Evolutionary conservation across 2,797 vertebrate genomes (phyloP).

Genomic region (Lagodon rhomboides): DNA sequence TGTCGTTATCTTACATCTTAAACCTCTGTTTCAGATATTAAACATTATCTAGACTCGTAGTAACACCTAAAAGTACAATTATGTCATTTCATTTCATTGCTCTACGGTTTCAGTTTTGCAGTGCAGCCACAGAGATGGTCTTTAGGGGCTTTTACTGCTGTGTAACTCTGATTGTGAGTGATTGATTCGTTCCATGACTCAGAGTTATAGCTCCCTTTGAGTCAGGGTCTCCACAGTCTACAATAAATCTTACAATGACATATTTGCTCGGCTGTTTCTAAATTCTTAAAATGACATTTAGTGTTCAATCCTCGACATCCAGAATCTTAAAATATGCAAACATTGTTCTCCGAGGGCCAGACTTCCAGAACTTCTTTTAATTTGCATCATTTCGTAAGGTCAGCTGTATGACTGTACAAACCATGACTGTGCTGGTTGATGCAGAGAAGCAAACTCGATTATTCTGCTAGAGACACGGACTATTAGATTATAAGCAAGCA

Average conservation of each 20-base stretch:
- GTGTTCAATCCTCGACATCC: neutral
- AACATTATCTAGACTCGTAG: neutral
- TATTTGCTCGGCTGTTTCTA: neutral
- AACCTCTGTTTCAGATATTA: neutral
- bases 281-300: neutral
- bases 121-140: neutral
- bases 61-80: neutral
- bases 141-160: neutral
- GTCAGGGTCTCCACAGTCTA: neutral
- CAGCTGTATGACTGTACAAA: neutral
- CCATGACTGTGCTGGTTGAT: neutral
- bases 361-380: neutral
- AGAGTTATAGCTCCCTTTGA: neutral
- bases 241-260: neutral
- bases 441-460: constrained; percentile 17
- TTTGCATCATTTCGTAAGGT: neutral
- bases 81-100: neutral
- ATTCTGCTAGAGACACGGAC: constrained; percentile 6
- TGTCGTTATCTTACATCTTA: neutral
- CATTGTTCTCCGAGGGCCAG: no score
- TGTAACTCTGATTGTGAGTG: constrained; percentile 35
- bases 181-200: constrained; percentile 21
- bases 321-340: neutral
- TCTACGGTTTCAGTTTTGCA: neutral
- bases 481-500: constrained; percentile 32